Evolutionary conservation across 2,797 vertebrate species (phyloP), one percentile per base, ranked within the genome.

Genomic region (Okamejei kenojei): DNA sequence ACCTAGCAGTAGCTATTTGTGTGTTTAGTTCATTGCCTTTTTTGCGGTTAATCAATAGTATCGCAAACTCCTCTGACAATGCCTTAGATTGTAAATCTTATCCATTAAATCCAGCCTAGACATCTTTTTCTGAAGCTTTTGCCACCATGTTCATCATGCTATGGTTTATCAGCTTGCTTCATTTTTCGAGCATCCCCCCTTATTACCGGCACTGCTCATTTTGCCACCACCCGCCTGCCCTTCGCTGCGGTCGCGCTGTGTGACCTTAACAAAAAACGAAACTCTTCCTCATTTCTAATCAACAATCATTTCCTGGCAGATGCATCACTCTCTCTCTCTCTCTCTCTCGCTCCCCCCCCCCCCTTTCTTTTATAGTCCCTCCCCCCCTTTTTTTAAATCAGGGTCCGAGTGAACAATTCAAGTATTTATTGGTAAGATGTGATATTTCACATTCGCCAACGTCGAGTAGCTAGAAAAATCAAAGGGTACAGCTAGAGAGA

Each of bases 271-370:
- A 45, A 45, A 54, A 54, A 76, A 92, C 71, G 35, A 92, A 92
- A 92, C 90, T 54, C 35, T 71, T 58, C 90, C 76, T 26, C 45
- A 76, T 29, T 92, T 92, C 23, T 21, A 76, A 73, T 74, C 38
- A 54, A 38, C 90, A 92, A 92, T 54, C 38, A 76, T 92, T 92
- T 92, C 71, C 90, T 54, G 90, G 68, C 90, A 54, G 71, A 29
- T 38, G 45, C 4, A 32, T 38, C 17, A 5, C 78, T 45, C 21
- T 26, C 13, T 76, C 9, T 7, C 63, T 38, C 35, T n/a, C 65
- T 11, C 38, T 92, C 71, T 26, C 13, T 74, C 68, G 23, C n/a
- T n/a, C 13, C 2, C 2, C 4, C 38, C 68, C 45, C 68, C 19
- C 38, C 1, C 38, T 38, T 38, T 38, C 38, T 38, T 38, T 38